Evolutionary conservation across 2,113 vertebrate genomes (phyloP), one percentile per base, ranked within the genome.

Genomic region (Mirza zaza): DNA sequence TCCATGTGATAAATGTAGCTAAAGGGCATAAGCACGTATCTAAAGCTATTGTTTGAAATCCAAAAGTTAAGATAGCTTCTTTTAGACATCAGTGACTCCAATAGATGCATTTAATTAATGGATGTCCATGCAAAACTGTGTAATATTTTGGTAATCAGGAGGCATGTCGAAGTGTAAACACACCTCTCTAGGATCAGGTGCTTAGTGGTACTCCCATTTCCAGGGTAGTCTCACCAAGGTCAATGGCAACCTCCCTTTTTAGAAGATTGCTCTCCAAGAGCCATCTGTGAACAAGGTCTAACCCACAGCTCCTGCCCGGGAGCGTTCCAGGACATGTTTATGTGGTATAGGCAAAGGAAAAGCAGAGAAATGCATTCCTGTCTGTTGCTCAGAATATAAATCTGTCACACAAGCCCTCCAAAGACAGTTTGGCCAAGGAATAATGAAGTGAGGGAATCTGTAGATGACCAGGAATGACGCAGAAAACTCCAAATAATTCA

Each of bases 361-460:
- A 99, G 96, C 98, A 99, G 98, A 99, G 97, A 98, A 97, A 97
- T 61, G 1, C 98, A 99, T 99, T 99, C 99, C 98, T 99, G 98
- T 99, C 98, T 99, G 97, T 98, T 98, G 97, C 98, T 99, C 99
- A 99, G 98, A 98, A 98, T 97, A 99, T 99, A 99, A 99, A 99
- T 99, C 98, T 99, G 98, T 98, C 98, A 97, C 48, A 92, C 87
- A 71, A 97, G 96, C 81, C 98, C 98, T 98, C 96, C 94, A 98
- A 98, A 98, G 98, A 98, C 98, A 98, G 98, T 98, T 98, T 98
- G 96, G 94, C 95, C 0, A n/a, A 97, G 97, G 96, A 99, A 77
- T 98, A 98, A 99, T 98, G 98, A 98, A 98, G 98, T 99, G 98
- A 98, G 98, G 98, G 97, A 98, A 97, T 96, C 97, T 80, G 73